Evolutionary conservation across 1,140 invertebrate species (phyloP).

Genomic region (Venturia canescens): DNA sequence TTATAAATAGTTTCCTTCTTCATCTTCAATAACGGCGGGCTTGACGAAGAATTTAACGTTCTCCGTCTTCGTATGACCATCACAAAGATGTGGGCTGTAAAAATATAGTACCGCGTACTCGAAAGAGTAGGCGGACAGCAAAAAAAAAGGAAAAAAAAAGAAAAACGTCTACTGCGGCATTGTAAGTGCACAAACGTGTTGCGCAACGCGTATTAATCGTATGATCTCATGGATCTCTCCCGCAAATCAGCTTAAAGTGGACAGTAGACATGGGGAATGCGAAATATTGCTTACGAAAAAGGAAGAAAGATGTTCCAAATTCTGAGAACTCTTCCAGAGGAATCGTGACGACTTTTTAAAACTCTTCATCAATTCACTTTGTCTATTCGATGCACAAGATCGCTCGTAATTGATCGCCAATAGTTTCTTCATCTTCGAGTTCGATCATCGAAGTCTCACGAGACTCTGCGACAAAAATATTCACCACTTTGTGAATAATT

Average conservation of each 20-base stretch:
- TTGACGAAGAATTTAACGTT: too few relatives aligned
- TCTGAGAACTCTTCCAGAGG: neutral
- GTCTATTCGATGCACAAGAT: neutral
- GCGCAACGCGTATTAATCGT: conserved; percentile 60
- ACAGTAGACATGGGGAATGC: neutral
- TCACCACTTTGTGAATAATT: too few relatives aligned
- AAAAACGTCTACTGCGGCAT: conserved; percentile 20
- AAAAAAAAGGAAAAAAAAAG: conserved; percentile 21
- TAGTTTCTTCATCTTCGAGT: too few relatives aligned
- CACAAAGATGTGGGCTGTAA: conserved; percentile 54
- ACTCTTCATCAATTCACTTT: conserved; percentile 19
- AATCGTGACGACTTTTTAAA: neutral
- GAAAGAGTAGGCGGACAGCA: conserved; percentile 53
- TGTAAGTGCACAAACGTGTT: conserved; percentile 54
- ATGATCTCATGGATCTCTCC: conserved; percentile 65
- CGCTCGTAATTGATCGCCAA: neutral
- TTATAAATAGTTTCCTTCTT: too few relatives aligned
- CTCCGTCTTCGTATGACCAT: neutral
- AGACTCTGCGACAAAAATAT: too few relatives aligned
- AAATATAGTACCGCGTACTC: conserved; percentile 42
- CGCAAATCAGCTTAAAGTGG: conserved; percentile 51
- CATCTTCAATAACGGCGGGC: too few relatives aligned
- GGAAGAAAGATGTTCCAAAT: neutral
- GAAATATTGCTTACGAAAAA: neutral
- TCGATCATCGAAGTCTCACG: too few relatives aligned